Evolutionary conservation across 2,113 vertebrate species (phyloP).

Genomic region (Tautogolabrus adspersus): DNA sequence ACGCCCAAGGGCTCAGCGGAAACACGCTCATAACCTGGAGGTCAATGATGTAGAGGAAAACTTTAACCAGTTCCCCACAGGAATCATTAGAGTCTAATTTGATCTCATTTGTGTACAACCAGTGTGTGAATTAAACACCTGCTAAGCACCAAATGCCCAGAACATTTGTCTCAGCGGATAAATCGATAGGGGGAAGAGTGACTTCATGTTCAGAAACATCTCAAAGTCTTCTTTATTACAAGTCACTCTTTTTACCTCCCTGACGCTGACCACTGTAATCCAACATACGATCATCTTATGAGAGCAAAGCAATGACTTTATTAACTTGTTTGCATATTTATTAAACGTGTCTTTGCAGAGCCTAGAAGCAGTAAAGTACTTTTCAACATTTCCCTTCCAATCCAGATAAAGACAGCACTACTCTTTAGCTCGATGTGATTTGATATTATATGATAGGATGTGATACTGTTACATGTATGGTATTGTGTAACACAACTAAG

Average conservation of each 20-base stretch:
- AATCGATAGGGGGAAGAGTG: conserved; percentile 33
- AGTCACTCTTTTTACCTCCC: background rate
- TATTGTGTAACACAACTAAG: too few relatives aligned
- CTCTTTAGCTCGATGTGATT: too few relatives aligned
- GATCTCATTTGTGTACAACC: conserved; percentile 56
- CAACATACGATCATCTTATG: background rate
- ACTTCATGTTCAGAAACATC: conserved; percentile 21
- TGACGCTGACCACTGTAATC: background rate
- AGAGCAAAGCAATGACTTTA: background rate
- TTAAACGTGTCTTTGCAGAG: background rate
- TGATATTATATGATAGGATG: too few relatives aligned
- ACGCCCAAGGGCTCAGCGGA: conserved; percentile 3
- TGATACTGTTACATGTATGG: too few relatives aligned
- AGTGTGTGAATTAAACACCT: conserved; percentile 56
- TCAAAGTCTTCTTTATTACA: background rate
- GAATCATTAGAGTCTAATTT: conserved; percentile 58
- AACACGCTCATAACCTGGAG: conserved; percentile 33
- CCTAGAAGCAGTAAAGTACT: background rate
- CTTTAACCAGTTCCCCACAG: conserved; percentile 32
- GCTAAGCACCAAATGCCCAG: conserved; percentile 41
- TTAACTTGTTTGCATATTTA: too few relatives aligned
- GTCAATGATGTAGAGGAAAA: conserved; percentile 48
- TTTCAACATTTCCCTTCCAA: too few relatives aligned
- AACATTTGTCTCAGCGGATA: conserved; percentile 22
- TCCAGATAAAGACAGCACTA: too few relatives aligned